Evolutionary conservation across 2,888 invertebrate species (phyloP), one percentile per base, ranked within the genome.

Genomic region (Nymphalis c-album): DNA sequence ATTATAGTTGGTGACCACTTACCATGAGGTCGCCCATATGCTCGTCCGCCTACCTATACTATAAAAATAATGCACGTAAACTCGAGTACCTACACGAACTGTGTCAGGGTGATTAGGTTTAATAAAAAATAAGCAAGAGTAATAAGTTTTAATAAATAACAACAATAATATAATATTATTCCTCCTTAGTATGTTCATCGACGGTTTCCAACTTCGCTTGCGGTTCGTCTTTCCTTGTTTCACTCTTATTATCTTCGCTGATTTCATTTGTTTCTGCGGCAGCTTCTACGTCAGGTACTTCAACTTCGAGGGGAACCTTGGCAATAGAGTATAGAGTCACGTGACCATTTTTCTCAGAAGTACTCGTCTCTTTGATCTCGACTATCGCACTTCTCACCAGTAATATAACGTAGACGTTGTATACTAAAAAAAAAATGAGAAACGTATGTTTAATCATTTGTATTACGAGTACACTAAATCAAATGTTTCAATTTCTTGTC

Each of bases 371-470:
- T 73, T 80, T 83, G 5, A 88, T 77, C 70, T 86, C 82, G 0
- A 88, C 85, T 67, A 88, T 85, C 0, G 78, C 77, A 67, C 88
- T 88, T 70, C 88, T 75, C 0, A 87, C 82, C 46, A 89, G 69
- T 17, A 89, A 46, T 2, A 88, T 74, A 0, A 85, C 70, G 78
- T 87, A 89, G 65, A 80, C 50, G 75, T 88, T 86, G 72, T 82
- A 85, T 31, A 84, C 89, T 89, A 81, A 1, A 83, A 76, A 55
- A 5, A n/a, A 78, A 64, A 59, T 62, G 57, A 22, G 40, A 20
- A 20, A 35, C 7, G 3, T 31, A n/a, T 22, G 17, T 20, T 17
- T 13, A 59, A 60, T 48, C 8, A 26, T 26, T 47, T 13, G 6
- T 48, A 8, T 48, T 5, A 48, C 2, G n/a, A 13, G 13, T 40